Percentiles rank a stretch among this genome's conserved stretches.
Evolutionary conservation across 2,113 vertebrate species (phyloP).

Genomic region (Corapipo altera): DNA sequence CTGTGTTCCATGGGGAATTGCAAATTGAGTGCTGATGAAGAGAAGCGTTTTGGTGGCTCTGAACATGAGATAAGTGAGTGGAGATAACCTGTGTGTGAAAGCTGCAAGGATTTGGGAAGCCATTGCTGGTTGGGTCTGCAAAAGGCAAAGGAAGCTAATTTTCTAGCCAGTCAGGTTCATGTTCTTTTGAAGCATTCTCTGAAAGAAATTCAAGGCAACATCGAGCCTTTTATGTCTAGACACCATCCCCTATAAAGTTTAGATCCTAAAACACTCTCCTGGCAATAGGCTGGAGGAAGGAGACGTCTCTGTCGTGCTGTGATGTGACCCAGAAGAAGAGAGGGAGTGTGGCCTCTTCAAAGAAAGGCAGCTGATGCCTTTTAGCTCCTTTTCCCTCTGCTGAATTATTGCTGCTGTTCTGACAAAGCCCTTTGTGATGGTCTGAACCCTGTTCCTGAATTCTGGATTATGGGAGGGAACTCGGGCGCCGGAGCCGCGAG

Average conservation of each 20-base stretch:
- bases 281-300: not conserved
- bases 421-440: not conserved
- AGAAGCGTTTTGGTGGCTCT: not conserved
- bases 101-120: not conserved
- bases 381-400: not conserved
- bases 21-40: not conserved
- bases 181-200: not conserved
- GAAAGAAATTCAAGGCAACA: not conserved
- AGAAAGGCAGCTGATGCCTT: not conserved
- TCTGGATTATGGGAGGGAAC: not conserved
- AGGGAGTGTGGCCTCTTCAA: not conserved
- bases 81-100: not conserved
- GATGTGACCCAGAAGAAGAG: not conserved
- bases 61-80: not conserved
- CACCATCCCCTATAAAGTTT: not conserved
- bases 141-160: not conserved
- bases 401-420: not conserved
- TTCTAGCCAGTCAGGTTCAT: not conserved
- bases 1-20: not conserved
- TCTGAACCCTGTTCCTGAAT: not conserved
- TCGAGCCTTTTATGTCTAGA: not conserved
- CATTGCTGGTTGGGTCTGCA: not conserved
- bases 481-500: fast-evolving
- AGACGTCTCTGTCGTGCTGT: not conserved
- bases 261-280: not conserved